Percentiles rank a stretch among this genome's conserved stretches.
Evolutionary conservation across 2,888 invertebrate species (phyloP).

Genomic region (Archaeoteleia sp.): DNA sequence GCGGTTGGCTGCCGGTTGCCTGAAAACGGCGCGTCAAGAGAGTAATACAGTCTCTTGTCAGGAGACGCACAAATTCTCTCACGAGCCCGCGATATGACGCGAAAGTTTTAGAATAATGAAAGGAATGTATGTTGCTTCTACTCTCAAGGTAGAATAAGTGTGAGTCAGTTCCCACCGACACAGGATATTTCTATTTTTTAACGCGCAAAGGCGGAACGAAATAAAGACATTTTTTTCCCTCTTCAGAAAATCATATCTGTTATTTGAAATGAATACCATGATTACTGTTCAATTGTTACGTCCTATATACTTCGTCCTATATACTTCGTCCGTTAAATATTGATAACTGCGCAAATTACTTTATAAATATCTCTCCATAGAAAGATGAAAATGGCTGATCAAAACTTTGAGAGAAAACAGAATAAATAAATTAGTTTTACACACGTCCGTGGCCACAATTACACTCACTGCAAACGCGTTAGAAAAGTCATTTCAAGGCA

Average conservation of each 20-base stretch:
- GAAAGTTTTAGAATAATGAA: conserved; percentile 47
- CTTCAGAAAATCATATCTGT: conserved; percentile 11
- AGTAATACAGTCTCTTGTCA: conserved; percentile 23
- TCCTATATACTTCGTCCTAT: no score
- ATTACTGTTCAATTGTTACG: conserved; percentile 16
- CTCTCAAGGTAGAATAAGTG: conserved; percentile 25
- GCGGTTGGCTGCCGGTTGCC: conserved; percentile 32
- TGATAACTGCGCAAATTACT: no score
- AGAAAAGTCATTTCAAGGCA: no score
- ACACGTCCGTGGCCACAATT: no score
- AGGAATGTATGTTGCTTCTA: conserved; percentile 30
- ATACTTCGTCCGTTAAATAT: no score
- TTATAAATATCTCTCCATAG: no score
- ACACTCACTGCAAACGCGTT: no score
- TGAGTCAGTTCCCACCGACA: conserved; percentile 32
- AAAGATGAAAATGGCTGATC: no score
- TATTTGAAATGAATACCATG: conserved; percentile 4
- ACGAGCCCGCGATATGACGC: conserved; percentile 37
- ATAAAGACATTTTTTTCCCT: conserved; percentile 9
- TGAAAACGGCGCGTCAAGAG: conserved; percentile 34
- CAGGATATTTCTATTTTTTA: conserved; percentile 22
- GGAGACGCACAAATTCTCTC: conserved; percentile 29
- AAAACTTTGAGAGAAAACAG: no score
- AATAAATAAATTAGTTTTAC: no score
- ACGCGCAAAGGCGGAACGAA: conserved; percentile 13